A percentile compares a stretch with the other conserved stretches of the same genome.
Evolutionary conservation across 2,797 vertebrate genomes (phyloP).

Genomic region (Sebastes nivosus): DNA sequence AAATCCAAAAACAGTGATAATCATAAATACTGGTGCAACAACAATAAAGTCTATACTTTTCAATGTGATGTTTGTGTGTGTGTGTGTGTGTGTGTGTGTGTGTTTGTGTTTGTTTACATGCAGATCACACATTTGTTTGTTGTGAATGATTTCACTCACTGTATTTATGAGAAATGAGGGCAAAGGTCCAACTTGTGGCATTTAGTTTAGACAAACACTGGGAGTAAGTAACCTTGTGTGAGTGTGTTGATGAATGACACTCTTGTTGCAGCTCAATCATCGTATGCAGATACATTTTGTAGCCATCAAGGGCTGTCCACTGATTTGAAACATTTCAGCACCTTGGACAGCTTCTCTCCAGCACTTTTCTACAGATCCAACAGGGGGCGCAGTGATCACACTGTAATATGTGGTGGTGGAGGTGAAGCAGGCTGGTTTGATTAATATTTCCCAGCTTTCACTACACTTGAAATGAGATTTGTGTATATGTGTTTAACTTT

Average conservation of each 20-base stretch:
- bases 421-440: not conserved
- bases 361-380: slow-evolving; percentile 12
- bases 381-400: slow-evolving; percentile 64
- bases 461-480: not conserved
- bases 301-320: not conserved
- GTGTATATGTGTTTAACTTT: not conserved
- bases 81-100: not conserved
- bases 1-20: not conserved
- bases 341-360: slow-evolving; percentile 62
- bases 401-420: not conserved
- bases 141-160: not conserved
- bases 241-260: not conserved
- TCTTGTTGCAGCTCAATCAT: slow-evolving; percentile 2
- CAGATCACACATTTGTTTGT: not conserved
- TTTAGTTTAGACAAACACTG: slow-evolving; percentile 16
- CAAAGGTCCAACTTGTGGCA: not conserved
- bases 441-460: not conserved
- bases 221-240: not conserved
- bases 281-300: not conserved
- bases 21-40: not conserved
- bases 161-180: not conserved
- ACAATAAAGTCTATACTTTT: not conserved
- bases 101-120: not conserved
- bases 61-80: not conserved
- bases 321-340: slow-evolving; percentile 59